Percentiles rank a stretch among this genome's conserved stretches.
Evolutionary conservation across 2,888 invertebrate genomes (phyloP).

Genomic region (Agrochola circellaris): DNA sequence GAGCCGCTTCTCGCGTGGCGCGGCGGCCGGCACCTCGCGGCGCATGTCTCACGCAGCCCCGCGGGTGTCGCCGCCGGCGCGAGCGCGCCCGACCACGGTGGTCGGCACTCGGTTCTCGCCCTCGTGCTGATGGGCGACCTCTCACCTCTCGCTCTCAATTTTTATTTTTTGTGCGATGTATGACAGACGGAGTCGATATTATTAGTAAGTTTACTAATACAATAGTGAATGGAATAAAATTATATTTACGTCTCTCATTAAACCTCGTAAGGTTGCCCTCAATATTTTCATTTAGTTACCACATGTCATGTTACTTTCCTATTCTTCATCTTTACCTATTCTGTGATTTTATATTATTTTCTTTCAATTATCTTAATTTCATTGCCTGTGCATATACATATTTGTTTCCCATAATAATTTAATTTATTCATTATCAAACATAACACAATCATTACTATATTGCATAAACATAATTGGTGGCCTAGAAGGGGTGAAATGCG

Average conservation of each 20-base stretch:
- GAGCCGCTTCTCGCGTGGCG: conserved; percentile 86
- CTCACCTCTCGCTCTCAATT: conserved; percentile 80
- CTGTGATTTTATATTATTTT: conserved; percentile 31
- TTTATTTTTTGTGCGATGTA: conserved; percentile 77
- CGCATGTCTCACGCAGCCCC: conserved; percentile 63
- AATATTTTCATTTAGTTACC: conserved; percentile 46
- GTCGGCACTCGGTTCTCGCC: conserved; percentile 77
- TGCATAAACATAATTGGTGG: conserved; percentile 53
- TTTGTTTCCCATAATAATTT: conserved; percentile 42
- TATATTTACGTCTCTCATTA: conserved; percentile 70
- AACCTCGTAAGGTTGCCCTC: conserved; percentile 64
- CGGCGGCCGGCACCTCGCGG: conserved; percentile 71
- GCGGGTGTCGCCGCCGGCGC: conserved; percentile 67
- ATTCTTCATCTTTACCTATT: conserved; percentile 27
- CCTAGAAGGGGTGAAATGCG: conserved; percentile 68
- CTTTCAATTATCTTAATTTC: conserved; percentile 34
- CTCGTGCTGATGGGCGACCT: conserved; percentile 77
- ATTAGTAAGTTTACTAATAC: conserved; percentile 85
- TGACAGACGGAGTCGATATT: conserved; percentile 73
- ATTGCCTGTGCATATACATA: conserved; percentile 47
- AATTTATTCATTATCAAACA: conserved; percentile 48
- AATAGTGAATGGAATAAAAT: conserved; percentile 71
- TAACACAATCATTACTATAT: conserved; percentile 31
- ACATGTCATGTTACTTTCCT: conserved; percentile 43
- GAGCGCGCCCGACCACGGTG: conserved; percentile 69